Evolutionary conservation across 2,113 vertebrate genomes (phyloP).

Genomic region (Xenopus tropicalis): DNA sequence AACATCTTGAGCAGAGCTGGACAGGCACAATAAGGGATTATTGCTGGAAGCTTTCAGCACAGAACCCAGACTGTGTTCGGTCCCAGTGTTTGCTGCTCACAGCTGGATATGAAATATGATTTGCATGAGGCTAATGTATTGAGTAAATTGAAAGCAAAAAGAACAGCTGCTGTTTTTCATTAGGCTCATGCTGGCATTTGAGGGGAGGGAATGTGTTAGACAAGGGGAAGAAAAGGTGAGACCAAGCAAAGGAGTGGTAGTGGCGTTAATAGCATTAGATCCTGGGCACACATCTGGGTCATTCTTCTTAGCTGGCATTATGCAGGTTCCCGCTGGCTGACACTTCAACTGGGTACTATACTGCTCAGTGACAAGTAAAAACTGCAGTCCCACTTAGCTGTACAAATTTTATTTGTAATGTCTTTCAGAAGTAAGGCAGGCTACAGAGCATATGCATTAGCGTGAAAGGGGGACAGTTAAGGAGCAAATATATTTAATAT

Average conservation of each 20-base stretch:
- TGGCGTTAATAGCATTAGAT: conserved; percentile 7
- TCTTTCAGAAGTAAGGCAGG: neutral
- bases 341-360: neutral
- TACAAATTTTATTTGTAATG: neutral
- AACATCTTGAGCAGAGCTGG: conserved; percentile 17
- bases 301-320: neutral
- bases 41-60: conserved; percentile 2
- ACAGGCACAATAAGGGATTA: conserved; percentile 26
- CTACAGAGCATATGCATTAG: no score
- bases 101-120: conserved; percentile 50
- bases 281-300: conserved; percentile 6
- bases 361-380: conserved; percentile 2
- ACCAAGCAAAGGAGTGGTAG: neutral
- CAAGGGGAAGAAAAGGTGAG: neutral
- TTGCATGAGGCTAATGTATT: conserved; percentile 48
- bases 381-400: conserved; percentile 1
- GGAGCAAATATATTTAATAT: no score
- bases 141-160: conserved; percentile 53
- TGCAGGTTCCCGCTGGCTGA: neutral
- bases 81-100: conserved; percentile 19
- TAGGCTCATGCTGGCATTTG: conserved; percentile 44
- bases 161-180: conserved; percentile 54
- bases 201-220: conserved; percentile 23
- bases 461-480: no score
- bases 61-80: conserved; percentile 16